phyloP scores from a whole-genome alignment of 2,888 invertebrate species.

The Euzetes globulus region DNA sequence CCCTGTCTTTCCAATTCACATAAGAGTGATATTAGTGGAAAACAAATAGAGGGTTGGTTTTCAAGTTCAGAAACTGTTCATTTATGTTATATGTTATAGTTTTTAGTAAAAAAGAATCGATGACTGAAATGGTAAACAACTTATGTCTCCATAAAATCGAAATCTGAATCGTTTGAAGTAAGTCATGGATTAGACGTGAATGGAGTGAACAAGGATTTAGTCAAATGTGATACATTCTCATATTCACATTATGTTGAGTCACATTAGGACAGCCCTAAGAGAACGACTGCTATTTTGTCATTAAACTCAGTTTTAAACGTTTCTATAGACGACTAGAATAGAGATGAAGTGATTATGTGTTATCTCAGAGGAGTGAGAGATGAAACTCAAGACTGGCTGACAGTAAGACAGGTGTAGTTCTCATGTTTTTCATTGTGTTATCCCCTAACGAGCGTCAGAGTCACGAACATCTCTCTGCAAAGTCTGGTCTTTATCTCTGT shows the following conservation, averaged over 20 bases:
- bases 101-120: no score
- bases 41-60: no score
- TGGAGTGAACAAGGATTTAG: not conserved
- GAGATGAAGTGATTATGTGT: conserved; percentile 17
- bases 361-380: conserved; percentile 6
- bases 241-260: not conserved
- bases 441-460: conserved; percentile 12
- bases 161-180: not conserved
- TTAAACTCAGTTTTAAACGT: no score
- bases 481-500: not conserved
- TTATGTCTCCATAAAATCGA: not conserved
- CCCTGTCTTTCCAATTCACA: not conserved
- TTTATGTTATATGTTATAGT: no score
- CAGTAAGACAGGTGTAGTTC: conserved; percentile 9
- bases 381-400: not conserved
- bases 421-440: not conserved
- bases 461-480: conserved; percentile 15
- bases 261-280: no score
- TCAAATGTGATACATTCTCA: not conserved
- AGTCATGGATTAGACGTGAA: not conserved
- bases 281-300: no score
- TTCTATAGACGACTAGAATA: no score
- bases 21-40: not conserved
- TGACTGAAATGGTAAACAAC: not conserved
- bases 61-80: no score